These are phyloP conservation scores for Timema podura DNA, from an alignment of 2,888 invertebrate species.

Conservation along the genomic window DNA sequence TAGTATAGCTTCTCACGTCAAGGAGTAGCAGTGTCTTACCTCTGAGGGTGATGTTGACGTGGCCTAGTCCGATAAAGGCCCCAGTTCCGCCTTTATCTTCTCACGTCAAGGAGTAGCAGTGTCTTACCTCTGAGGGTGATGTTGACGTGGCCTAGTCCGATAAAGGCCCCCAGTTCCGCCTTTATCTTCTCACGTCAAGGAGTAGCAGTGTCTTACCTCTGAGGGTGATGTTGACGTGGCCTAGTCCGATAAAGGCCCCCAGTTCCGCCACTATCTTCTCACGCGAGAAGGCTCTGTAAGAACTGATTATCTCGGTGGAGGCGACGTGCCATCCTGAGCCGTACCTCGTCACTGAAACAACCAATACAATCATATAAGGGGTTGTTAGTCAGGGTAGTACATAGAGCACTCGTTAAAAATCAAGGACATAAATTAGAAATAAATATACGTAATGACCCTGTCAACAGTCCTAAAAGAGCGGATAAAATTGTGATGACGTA, in stretches of 20 bases:
- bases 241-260: constrained; percentile 88
- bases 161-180: constrained; percentile 85
- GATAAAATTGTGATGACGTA: too few relatives aligned
- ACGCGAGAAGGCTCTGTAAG: constrained; percentile 86
- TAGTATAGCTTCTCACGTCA: not conserved
- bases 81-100: constrained; percentile 81
- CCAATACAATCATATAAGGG: too few relatives aligned
- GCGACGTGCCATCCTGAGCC: constrained; percentile 95
- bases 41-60: constrained; percentile 91
- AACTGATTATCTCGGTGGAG: constrained; percentile 71
- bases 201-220: constrained; percentile 58
- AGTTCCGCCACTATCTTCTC: constrained; percentile 85
- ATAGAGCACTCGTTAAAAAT: too few relatives aligned
- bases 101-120: constrained; percentile 59
- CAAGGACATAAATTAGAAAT: too few relatives aligned
- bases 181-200: constrained; percentile 75
- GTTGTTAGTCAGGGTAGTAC: too few relatives aligned
- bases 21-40: constrained; percentile 55
- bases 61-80: constrained; percentile 86
- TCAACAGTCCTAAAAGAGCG: too few relatives aligned
- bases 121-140: constrained; percentile 83
- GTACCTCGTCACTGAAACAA: constrained; percentile 73
- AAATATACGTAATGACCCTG: too few relatives aligned
- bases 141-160: constrained; percentile 92
- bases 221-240: constrained; percentile 93